These are phyloP conservation scores for Nymphicus hollandicus DNA, from an alignment of 2,113 vertebrate genomes.

Conservation along the genomic window DNA sequence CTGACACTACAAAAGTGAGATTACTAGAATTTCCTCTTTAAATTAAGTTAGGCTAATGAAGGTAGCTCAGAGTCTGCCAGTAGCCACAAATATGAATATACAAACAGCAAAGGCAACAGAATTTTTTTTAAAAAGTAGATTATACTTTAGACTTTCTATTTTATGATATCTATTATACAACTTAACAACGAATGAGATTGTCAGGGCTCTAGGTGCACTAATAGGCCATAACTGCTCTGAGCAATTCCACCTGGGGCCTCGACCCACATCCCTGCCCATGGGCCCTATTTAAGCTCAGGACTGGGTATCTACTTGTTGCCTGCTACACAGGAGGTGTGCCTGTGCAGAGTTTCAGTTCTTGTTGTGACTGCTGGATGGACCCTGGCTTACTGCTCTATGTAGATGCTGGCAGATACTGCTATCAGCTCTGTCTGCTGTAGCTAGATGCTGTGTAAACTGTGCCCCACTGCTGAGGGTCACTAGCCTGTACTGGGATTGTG, in stretches of 20 bases:
- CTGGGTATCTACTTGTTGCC: rapidly evolving
- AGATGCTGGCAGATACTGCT: background rate
- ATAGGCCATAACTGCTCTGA: background rate
- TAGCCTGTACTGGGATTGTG: background rate
- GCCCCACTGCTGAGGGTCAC: background rate
- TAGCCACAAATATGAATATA: background rate
- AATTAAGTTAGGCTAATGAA: background rate
- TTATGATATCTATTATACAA: background rate
- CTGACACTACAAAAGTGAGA: background rate
- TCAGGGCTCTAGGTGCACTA: background rate
- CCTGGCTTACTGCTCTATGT: background rate
- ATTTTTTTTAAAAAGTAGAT: background rate
- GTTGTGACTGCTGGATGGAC: background rate
- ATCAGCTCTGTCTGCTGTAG: rapidly evolving
- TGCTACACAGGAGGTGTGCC: background rate
- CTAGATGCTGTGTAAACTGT: background rate
- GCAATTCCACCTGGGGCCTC: background rate
- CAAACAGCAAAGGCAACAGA: background rate
- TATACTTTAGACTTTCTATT: background rate
- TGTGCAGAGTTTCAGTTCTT: background rate
- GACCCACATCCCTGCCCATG: background rate
- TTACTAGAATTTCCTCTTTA: background rate
- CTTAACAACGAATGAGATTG: background rate
- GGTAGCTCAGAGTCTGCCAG: background rate
- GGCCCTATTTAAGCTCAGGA: background rate